These are phyloP conservation scores for Brachylomia viminalis DNA, from an alignment of 2,888 invertebrate species.

Conservation along the genomic window DNA sequence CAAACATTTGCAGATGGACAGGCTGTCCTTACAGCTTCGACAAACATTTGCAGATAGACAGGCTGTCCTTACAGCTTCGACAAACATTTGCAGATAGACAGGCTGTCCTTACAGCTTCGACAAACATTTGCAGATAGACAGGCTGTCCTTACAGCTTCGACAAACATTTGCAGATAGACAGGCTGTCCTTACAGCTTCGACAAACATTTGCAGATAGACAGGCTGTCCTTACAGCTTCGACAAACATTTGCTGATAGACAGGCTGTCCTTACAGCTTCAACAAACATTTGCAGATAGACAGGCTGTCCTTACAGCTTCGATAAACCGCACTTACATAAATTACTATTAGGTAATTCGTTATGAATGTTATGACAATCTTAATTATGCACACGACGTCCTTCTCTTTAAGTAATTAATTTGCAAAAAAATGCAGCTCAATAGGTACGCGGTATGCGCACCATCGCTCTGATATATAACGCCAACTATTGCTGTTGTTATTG, in stretches of 20 bases:
- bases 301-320: too few relatives aligned
- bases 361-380: neutral
- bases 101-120: too few relatives aligned
- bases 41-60: too few relatives aligned
- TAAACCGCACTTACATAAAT: neutral
- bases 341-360: neutral
- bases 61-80: too few relatives aligned
- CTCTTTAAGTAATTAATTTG: constrained; percentile 5
- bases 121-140: too few relatives aligned
- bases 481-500: neutral
- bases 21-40: too few relatives aligned
- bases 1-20: too few relatives aligned
- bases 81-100: too few relatives aligned
- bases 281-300: neutral
- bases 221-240: neutral
- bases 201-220: neutral
- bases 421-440: neutral
- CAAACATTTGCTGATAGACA: neutral
- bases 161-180: neutral
- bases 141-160: too few relatives aligned
- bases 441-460: neutral
- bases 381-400: neutral
- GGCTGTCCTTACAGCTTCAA: neutral
- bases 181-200: neutral
- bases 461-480: constrained; percentile 1